Conservation (phyloP, 1,140 invertebrate species). For the Diabrotica virgifera region DNA sequence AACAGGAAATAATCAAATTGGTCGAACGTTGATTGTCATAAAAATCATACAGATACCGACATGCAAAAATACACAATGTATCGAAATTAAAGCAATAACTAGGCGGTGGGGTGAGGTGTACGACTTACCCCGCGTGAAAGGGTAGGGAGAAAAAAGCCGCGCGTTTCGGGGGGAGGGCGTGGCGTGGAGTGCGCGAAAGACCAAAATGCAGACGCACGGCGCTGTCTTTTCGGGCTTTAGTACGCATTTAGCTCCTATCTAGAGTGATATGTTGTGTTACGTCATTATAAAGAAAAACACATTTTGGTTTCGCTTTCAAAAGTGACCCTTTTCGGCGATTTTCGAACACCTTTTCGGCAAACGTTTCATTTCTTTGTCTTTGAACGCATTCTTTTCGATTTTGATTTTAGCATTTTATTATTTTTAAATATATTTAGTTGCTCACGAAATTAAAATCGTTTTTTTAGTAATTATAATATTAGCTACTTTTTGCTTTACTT, state of each 20-base stretch:
- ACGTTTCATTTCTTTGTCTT: constrained; percentile 17
- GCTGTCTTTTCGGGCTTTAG: constrained; percentile 41
- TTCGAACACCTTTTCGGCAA: constrained; percentile 25
- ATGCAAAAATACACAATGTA: not conserved
- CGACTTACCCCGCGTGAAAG: not conserved
- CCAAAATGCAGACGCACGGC: constrained; percentile 33
- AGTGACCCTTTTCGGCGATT: constrained; percentile 45
- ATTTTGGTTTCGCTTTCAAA: constrained; percentile 48
- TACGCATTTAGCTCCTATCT: constrained; percentile 50
- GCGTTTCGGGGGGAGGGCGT: constrained; percentile 28
- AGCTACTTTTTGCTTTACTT: constrained; percentile 1
- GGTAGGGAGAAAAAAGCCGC: constrained; percentile 14
- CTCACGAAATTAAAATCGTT: constrained; percentile 8
- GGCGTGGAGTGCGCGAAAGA: constrained; percentile 28
- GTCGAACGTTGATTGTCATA: not conserved
- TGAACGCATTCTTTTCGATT: constrained; percentile 10
- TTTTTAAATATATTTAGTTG: no score
- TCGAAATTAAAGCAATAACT: not conserved
- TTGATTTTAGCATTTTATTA: no score
- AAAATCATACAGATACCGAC: not conserved
- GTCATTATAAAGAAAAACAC: constrained; percentile 48
- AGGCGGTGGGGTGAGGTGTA: not conserved
- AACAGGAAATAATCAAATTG: not conserved
- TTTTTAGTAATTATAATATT: not conserved
- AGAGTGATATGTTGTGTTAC: constrained; percentile 51